phyloP scores from a whole-genome alignment of 2,888 invertebrate species.

The Lasiommata megera region DNA sequence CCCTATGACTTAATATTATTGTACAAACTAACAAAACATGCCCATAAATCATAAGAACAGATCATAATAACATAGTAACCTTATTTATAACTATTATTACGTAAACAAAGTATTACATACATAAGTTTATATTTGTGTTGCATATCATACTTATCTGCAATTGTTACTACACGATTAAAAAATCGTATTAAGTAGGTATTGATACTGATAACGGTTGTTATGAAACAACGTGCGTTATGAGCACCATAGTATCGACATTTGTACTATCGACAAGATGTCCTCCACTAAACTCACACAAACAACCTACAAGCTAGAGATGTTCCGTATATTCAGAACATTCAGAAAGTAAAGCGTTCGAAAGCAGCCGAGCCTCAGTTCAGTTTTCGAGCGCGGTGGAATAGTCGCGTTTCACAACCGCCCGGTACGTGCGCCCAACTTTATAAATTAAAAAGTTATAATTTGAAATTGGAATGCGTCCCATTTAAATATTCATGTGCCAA shows the following conservation, averaged over 20 bases:
- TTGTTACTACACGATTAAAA: neutral
- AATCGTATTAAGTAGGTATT: neutral
- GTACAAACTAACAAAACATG: too few species aligned
- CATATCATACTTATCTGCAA: neutral
- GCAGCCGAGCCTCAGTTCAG: conserved; percentile 52
- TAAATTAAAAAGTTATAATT: conserved; percentile 19
- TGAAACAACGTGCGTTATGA: neutral
- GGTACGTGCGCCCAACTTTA: conserved; percentile 51
- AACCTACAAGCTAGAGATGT: conserved; percentile 33
- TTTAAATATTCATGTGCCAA: conserved; percentile 22
- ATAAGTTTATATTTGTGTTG: neutral
- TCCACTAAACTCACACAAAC: conserved; percentile 32
- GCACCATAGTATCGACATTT: conserved; percentile 11
- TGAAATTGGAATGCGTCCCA: conserved; percentile 32
- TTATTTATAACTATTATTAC: neutral
- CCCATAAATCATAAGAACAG: neutral
- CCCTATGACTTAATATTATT: too few species aligned
- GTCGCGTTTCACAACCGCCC: conserved; percentile 52
- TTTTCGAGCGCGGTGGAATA: conserved; percentile 49
- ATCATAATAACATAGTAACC: neutral
- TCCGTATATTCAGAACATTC: conserved; percentile 37
- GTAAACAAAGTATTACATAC: neutral
- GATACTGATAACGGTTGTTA: conserved; percentile 1
- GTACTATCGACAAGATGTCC: conserved; percentile 27
- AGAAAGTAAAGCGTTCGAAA: conserved; percentile 56